Percentiles rank a stretch among this genome's conserved stretches.
phyloP scores from a whole-genome alignment of 2,888 invertebrate species.

The Augiades crinisus region DNA sequence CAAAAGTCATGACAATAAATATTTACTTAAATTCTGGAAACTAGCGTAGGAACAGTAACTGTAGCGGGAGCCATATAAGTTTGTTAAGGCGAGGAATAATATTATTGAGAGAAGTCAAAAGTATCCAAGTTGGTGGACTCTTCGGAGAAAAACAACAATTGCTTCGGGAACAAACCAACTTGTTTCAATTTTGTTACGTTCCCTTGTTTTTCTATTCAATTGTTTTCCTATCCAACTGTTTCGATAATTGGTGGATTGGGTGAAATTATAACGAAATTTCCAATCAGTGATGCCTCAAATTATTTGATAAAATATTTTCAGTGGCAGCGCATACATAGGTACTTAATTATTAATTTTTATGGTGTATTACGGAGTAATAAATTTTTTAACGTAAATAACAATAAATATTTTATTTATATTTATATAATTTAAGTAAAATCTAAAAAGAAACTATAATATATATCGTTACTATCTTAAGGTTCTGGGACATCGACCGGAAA shows the following conservation, averaged over 20 bases:
- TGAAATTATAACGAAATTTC: background rate
- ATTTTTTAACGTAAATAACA: too few species aligned
- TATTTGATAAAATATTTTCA: too few species aligned
- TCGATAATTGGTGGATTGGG: constrained; percentile 1
- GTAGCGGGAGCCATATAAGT: constrained; percentile 22
- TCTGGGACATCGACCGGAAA: too few species aligned
- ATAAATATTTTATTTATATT: too few species aligned
- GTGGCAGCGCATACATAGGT: too few species aligned
- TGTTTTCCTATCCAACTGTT: constrained; percentile 19
- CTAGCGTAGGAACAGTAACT: constrained; percentile 1
- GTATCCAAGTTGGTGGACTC: constrained; percentile 23
- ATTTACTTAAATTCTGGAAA: constrained; percentile 1
- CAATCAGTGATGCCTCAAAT: background rate
- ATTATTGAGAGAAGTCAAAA: constrained; percentile 23
- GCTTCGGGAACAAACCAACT: constrained; percentile 13
- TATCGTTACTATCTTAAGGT: too few species aligned
- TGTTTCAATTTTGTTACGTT: constrained; percentile 18
- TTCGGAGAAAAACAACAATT: constrained; percentile 26
- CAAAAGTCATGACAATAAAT: background rate
- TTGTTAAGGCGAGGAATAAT: constrained; percentile 21
- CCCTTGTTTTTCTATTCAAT: constrained; percentile 23
- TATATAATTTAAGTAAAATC: too few species aligned
- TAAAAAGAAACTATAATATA: too few species aligned
- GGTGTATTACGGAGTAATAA: too few species aligned
- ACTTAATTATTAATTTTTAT: too few species aligned